Percentiles rank a stretch among this genome's conserved stretches.
These are phyloP conservation scores for Seira ritae DNA, from an alignment of 2,888 invertebrate genomes.

Conservation along the genomic window DNA sequence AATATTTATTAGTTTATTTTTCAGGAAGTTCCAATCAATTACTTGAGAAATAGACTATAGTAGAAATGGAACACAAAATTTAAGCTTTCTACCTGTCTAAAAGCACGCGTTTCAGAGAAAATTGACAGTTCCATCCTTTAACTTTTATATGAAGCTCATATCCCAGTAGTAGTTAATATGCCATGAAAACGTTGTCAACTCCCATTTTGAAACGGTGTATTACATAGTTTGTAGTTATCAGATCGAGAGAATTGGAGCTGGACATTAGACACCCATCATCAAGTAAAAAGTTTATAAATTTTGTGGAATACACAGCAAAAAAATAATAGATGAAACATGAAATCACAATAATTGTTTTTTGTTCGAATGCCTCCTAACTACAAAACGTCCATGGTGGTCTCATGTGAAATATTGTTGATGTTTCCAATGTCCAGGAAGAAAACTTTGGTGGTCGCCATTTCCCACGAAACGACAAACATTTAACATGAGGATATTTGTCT, in stretches of 20 bases:
- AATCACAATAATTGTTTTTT: not conserved
- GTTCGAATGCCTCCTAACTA: no score
- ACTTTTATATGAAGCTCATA: no score
- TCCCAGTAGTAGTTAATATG: no score
- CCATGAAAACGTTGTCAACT: no score
- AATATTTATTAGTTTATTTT: not conserved
- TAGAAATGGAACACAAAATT: not conserved
- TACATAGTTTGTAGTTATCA: no score
- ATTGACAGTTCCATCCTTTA: no score
- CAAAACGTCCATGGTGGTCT: not conserved
- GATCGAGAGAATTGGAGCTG: no score
- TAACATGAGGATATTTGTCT: not conserved
- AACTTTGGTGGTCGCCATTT: not conserved
- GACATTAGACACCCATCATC: not conserved
- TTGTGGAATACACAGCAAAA: not conserved
- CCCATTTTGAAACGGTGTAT: no score
- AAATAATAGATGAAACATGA: not conserved
- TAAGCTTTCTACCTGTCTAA: no score
- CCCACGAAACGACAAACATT: not conserved
- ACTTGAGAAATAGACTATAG: not conserved
- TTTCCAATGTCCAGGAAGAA: not conserved
- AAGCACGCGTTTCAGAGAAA: no score
- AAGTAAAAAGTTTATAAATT: not conserved
- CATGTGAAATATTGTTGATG: not conserved
- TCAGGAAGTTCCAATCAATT: not conserved